Percentiles rank a stretch among this genome's conserved stretches.
phyloP scores from a whole-genome alignment of 2,113 vertebrate species.

The Micromys minutus region DNA sequence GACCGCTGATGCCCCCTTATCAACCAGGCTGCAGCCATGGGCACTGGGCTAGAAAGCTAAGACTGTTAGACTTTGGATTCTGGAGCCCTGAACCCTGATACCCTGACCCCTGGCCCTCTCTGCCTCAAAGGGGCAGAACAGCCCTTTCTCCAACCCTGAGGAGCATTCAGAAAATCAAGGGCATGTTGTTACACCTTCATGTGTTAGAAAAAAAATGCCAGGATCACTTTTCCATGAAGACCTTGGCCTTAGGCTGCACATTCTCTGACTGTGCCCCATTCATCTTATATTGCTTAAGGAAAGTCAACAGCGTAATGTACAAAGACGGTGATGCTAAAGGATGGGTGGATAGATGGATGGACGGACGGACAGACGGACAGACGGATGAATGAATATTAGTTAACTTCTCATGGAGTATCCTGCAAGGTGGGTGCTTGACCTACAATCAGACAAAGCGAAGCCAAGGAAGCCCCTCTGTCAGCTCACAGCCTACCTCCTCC shows the following conservation, averaged over 20 bases:
- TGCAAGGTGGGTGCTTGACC: not conserved
- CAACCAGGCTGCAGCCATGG: not conserved
- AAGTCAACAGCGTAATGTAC: not conserved
- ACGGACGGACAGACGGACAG: too few relatives aligned
- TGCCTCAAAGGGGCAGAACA: not conserved
- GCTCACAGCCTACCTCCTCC: not conserved
- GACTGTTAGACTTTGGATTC: too few relatives aligned
- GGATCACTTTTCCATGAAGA: not conserved
- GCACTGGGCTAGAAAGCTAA: not conserved
- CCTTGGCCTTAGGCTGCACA: not conserved
- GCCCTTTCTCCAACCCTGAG: not conserved
- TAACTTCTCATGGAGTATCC: not conserved
- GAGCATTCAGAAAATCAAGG: not conserved
- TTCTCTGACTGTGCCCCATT: not conserved
- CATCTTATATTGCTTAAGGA: not conserved
- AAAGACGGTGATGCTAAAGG: not conserved
- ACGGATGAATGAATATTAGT: not conserved
- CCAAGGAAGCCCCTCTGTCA: not conserved
- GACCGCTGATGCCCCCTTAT: not conserved
- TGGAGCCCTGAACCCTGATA: not conserved
- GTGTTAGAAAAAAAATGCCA: not conserved
- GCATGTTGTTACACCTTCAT: not conserved
- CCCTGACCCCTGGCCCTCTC: not conserved
- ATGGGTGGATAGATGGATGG: not conserved
- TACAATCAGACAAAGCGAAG: not conserved